A percentile compares a stretch with the other conserved stretches of the same genome.
Conservation (phyloP, 2,797 vertebrate species). For the Geotrypetes seraphini region DNA sequence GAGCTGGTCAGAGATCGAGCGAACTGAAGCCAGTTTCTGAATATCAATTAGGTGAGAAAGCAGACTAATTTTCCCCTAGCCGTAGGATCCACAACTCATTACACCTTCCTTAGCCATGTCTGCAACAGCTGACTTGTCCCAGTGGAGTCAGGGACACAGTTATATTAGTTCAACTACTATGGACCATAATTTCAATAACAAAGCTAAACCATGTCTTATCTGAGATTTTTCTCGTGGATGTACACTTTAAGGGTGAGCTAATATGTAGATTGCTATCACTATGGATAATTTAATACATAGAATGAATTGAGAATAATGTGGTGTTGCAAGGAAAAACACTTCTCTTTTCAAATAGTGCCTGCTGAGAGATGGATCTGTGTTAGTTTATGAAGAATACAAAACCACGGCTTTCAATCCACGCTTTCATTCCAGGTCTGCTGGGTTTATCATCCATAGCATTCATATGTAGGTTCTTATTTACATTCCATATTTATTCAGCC, state of each 20-base stretch:
- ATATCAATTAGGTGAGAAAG: slow-evolving; percentile 44
- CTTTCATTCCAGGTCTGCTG: too few species aligned
- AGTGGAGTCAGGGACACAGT: slow-evolving; percentile 33
- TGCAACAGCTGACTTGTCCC: slow-evolving; percentile 34
- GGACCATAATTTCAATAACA: slow-evolving; percentile 37
- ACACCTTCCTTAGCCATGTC: slow-evolving; percentile 26
- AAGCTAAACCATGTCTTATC: slow-evolving; percentile 11
- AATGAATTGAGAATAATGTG: too few species aligned
- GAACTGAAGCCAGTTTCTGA: slow-evolving; percentile 32
- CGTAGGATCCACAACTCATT: slow-evolving; percentile 34
- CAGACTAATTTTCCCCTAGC: slow-evolving; percentile 25
- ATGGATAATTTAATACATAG: slow-evolving; percentile 3
- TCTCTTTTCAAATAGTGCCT: too few species aligned
- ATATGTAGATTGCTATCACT: slow-evolving; percentile 10
- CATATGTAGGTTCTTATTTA: too few species aligned
- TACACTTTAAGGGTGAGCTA: slow-evolving; percentile 15
- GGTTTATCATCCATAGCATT: too few species aligned
- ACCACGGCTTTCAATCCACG: too few species aligned
- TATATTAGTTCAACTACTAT: slow-evolving; percentile 30
- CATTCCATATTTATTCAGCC: too few species aligned
- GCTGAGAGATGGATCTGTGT: too few species aligned
- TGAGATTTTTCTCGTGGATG: slow-evolving; percentile 6
- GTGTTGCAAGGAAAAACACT: too few species aligned
- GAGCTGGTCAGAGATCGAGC: slow-evolving; percentile 37
- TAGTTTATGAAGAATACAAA: too few species aligned